Evolutionary conservation across 2,113 vertebrate species (phyloP).

Genomic region (Nyctibius bracteatus): DNA sequence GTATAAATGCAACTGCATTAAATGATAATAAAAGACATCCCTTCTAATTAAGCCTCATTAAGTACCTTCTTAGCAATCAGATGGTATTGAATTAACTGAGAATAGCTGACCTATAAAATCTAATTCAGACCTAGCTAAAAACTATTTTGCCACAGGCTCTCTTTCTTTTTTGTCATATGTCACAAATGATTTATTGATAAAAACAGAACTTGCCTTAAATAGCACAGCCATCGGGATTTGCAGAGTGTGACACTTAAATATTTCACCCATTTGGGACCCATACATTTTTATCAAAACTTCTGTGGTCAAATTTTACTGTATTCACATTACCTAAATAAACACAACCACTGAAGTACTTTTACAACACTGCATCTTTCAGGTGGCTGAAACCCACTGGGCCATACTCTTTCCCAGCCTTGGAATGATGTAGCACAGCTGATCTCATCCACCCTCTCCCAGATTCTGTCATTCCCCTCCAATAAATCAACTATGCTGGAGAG

Average conservation of each 20-base stretch:
- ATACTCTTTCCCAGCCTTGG: background rate
- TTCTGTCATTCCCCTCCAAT: background rate
- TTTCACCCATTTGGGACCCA: background rate
- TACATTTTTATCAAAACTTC: background rate
- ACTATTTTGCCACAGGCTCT: background rate
- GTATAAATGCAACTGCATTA: background rate
- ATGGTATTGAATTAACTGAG: constrained; percentile 41
- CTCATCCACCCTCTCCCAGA: background rate
- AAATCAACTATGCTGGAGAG: background rate
- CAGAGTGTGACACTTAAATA: background rate
- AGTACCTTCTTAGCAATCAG: constrained; percentile 45
- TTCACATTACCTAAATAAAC: background rate
- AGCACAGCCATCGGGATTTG: background rate
- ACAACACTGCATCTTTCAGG: background rate
- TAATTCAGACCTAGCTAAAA: constrained; percentile 22
- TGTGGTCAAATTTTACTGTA: background rate
- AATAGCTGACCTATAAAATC: constrained; percentile 47
- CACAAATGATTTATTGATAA: constrained; percentile 42
- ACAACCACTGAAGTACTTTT: background rate
- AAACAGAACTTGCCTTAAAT: constrained; percentile 37
- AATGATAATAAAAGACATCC: background rate
- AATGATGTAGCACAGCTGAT: background rate
- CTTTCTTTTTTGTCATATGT: constrained; percentile 1
- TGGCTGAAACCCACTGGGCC: background rate
- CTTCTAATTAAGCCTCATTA: constrained; percentile 45